A percentile compares a stretch with the other conserved stretches of the same genome.
Evolutionary conservation across 2,113 vertebrate species (phyloP).

Genomic region (Rhadina sibilatrix): DNA sequence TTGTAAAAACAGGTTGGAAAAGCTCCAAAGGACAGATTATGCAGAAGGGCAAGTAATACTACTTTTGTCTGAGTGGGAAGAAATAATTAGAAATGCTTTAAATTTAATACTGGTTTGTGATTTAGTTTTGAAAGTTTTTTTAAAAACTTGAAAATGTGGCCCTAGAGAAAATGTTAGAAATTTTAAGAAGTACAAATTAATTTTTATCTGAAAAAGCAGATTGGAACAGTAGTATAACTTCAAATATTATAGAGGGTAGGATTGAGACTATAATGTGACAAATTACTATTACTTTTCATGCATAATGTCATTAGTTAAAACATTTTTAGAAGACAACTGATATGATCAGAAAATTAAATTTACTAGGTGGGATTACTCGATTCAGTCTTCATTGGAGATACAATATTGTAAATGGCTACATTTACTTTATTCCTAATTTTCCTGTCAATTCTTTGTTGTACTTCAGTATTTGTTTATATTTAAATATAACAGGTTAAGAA

Average conservation of each 20-base stretch:
- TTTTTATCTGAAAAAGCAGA: background rate
- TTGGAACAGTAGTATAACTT: background rate
- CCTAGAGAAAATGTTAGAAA: background rate
- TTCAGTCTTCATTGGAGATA: background rate
- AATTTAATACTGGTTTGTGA: background rate
- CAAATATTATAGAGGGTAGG: background rate
- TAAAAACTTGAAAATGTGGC: background rate
- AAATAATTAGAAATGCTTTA: background rate
- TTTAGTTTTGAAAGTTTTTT: background rate
- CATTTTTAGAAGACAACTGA: background rate
- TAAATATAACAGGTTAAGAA: background rate
- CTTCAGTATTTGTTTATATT: background rate
- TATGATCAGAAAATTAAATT: background rate
- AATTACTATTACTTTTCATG: background rate
- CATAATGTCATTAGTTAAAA: background rate
- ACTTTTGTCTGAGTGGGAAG: background rate
- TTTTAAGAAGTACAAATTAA: background rate
- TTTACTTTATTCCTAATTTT: background rate
- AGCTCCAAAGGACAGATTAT: constrained; percentile 93
- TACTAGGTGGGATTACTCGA: background rate
- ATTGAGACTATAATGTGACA: background rate
- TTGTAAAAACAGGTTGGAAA: constrained; percentile 87
- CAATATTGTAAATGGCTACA: background rate
- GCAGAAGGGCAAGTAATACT: constrained; percentile 84
- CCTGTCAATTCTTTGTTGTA: background rate